phyloP scores from a whole-genome alignment of 2,797 vertebrate genomes.

The Pampus argenteus region DNA sequence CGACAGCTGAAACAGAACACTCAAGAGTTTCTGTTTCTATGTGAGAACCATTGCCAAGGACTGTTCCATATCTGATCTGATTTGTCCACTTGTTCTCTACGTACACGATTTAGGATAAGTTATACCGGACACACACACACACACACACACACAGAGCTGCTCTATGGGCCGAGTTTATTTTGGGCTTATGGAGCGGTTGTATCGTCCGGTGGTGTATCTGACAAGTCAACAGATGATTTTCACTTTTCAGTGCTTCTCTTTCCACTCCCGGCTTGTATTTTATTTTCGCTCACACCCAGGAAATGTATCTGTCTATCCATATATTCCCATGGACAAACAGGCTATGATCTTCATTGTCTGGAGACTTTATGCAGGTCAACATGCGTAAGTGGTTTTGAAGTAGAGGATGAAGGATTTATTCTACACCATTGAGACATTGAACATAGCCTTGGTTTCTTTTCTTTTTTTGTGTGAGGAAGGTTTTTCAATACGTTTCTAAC shows the following conservation, averaged over 20 bases:
- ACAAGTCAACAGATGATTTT: constrained; percentile 62
- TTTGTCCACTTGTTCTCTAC: constrained; percentile 40
- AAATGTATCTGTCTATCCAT: constrained; percentile 29
- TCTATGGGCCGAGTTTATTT: constrained; percentile 61
- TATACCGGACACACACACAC: constrained; percentile 14
- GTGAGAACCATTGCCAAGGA: constrained; percentile 30
- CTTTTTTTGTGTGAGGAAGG: constrained; percentile 9
- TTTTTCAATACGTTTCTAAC: constrained; percentile 27
- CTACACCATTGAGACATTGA: constrained; percentile 25
- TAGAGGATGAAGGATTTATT: constrained; percentile 51
- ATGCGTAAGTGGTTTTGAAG: constrained; percentile 53
- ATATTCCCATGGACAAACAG: constrained; percentile 39
- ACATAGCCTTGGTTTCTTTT: constrained; percentile 18
- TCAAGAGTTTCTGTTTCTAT: constrained; percentile 48
- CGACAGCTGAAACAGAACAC: constrained; percentile 43
- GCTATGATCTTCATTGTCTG: constrained; percentile 39
- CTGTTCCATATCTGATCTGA: constrained; percentile 50
- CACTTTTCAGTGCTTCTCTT: constrained; percentile 48
- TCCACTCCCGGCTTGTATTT: constrained; percentile 34
- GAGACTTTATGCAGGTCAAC: constrained; percentile 42
- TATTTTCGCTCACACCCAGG: constrained; percentile 34
- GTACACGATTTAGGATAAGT: constrained; percentile 31
- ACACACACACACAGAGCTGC: constrained; percentile 15
- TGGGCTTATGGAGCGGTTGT: constrained; percentile 69
- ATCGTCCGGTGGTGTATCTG: constrained; percentile 50